A percentile compares a stretch with the other conserved stretches of the same genome.
Conservation (phyloP, 92 coral and sea anemone genomes). For the Palythoa heliodiscus region DNA sequence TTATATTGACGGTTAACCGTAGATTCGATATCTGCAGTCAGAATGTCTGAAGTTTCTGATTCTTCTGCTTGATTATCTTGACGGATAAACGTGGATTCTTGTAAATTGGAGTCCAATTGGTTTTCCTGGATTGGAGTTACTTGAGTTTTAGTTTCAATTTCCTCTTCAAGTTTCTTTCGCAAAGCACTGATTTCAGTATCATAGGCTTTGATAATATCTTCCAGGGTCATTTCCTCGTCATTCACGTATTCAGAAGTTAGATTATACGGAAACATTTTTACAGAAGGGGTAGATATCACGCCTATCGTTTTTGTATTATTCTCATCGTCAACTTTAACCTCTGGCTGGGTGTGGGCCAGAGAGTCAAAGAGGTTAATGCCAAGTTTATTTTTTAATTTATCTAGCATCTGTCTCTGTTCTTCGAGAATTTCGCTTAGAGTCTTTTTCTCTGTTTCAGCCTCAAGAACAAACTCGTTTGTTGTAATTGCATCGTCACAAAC, state of each 20-base stretch:
- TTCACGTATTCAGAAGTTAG: constrained; percentile 60
- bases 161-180: constrained; percentile 56
- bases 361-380: constrained; percentile 56
- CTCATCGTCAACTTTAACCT: background rate
- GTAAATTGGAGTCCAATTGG: too few relatives aligned
- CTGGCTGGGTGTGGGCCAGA: constrained; percentile 19
- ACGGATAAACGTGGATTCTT: too few relatives aligned
- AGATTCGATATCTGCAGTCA: too few relatives aligned
- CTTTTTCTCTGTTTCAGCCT: constrained; percentile 40
- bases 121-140: background rate
- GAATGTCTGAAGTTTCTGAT: too few relatives aligned
- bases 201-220: constrained; percentile 61
- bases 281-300: background rate
- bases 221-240: constrained; percentile 58
- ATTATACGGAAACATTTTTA: background rate
- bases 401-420: constrained; percentile 56
- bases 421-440: constrained; percentile 56
- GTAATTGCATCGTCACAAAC: constrained; percentile 8
- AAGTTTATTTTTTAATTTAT: constrained; percentile 38
- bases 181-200: constrained; percentile 61
- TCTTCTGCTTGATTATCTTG: too few relatives aligned
- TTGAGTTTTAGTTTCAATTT: background rate
- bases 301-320: background rate
- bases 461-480: constrained; percentile 38
- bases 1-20: too few relatives aligned